Evolutionary conservation across 2,797 vertebrate species (phyloP), one percentile per base, ranked within the genome.

Genomic region (Lepidocolaptes lacrymiger): DNA sequence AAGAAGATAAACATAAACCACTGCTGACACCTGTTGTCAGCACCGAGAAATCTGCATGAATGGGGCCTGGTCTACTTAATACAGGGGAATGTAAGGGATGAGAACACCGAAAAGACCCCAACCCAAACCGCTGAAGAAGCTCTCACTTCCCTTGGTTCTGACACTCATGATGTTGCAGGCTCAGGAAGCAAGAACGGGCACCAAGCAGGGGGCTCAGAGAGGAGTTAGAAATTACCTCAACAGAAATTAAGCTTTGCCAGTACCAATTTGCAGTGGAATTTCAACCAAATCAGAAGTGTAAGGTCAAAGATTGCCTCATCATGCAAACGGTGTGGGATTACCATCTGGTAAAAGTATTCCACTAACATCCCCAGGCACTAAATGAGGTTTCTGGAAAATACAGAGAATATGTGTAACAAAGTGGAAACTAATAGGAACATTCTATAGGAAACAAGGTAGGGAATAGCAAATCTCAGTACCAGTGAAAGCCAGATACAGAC

Each of bases 1-100:
- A 73, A 69, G 8, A 30, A 74, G 37, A 24, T 2, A 30, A 3
- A n/a, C 2, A 1, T 17, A 76, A 56, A 28, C 21, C 79, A 13
- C 81, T 85, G 78, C 92, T 96, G 95, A 92, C 96, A 88, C 68
- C 96, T 89, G 15, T 58, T 52, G 96, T 71, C 64, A 20, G 4
- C 12, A 6, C 30, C 0, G 3, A 49, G 63, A 67, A 91, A 71
- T 28, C 21, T 7, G 10, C 5, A 6, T 39, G n/a, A 27, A 43
- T 54, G 7, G 6, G 19, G 30, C 49, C 43, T 12, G 20, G 10
- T 15, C 3, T 7, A 8, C 12, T 24, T 14, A 1, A 51, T 1
- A 15, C 5, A 34, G 8, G 14, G 9, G 17, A 79, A 79, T 2
- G 7, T 0, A 3, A 8, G 7, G 1, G 7, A 2, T 7, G 24